Evolutionary conservation across 2,888 invertebrate species (phyloP), one percentile per base, ranked within the genome.

Genomic region (Griposia aprilina): DNA sequence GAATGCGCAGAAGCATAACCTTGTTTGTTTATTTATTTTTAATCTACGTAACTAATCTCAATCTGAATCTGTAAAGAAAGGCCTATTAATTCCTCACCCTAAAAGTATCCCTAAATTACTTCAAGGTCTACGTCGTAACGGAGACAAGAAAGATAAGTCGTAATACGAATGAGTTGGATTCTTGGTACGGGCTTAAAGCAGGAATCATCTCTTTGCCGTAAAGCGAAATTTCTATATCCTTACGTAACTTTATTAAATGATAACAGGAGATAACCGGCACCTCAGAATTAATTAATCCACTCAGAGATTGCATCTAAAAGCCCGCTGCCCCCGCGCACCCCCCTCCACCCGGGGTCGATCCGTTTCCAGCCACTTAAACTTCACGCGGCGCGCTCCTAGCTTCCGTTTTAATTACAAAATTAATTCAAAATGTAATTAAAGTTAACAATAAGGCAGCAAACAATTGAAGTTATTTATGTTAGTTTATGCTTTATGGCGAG

Each of bases 381-480:
- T 96, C 96, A 96, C 96, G 96, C 97, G 96, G 94, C 94, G 95
- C 96, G 95, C 96, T 96, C 88, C 96, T 96, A 96, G 97, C 97
- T 97, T 97, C 97, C 97, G 97, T 97, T 97, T 97, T 97, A 97
- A 97, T 97, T 97, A 97, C 97, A 96, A 97, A 97, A 97, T 97
- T 97, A 97, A 97, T 97, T 97, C 97, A 97, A 97, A 97, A 97
- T 97, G 97, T 97, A 97, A 97, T 97, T 97, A 97, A 97, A 97
- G 96, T 97, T 97, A 97, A 97, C 97, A 97, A 97, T 97, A 97
- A 97, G 96, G 96, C 96, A 94, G 96, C 97, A 95, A 97, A 97
- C 97, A 97, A 97, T 97, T 97, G 97, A 97, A 96, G 97, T 97
- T 97, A 97, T 97, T 96, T 97, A 97, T 97, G 96, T 97, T 96